A percentile compares a stretch with the other conserved stretches of the same genome.
Conservation (phyloP, 2,113 vertebrate genomes). For the Etheostoma spectabile region DNA sequence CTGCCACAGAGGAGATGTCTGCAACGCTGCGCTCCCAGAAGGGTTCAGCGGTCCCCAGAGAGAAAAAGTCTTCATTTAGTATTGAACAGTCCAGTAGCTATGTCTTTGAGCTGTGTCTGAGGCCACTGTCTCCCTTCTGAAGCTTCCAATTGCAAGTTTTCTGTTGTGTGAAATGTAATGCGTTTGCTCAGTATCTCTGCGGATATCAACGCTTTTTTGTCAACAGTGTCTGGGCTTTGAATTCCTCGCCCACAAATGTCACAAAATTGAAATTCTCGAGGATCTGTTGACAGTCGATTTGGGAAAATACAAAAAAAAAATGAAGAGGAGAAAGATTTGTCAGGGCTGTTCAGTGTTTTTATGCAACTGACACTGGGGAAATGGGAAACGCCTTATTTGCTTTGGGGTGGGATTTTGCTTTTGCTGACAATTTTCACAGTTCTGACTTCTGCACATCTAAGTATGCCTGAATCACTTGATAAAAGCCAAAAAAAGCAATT, state of each 20-base stretch:
- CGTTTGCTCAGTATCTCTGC: constrained; percentile 50
- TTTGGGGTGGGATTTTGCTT: constrained; percentile 60
- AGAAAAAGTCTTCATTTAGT: constrained; percentile 64
- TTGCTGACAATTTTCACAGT: constrained; percentile 69
- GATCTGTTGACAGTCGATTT: constrained; percentile 64
- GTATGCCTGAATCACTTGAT: constrained; percentile 58
- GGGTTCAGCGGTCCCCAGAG: constrained; percentile 75
- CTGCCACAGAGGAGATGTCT: constrained; percentile 72
- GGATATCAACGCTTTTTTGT: constrained; percentile 56
- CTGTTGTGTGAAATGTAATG: constrained; percentile 26
- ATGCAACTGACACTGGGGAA: constrained; percentile 59
- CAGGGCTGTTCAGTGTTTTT: constrained; percentile 52
- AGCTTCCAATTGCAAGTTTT: constrained; percentile 53
- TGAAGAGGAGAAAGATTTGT: constrained; percentile 50
- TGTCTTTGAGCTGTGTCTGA: constrained; percentile 72
- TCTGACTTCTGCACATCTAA: constrained; percentile 51
- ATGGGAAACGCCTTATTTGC: constrained; percentile 60
- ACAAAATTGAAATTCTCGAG: constrained; percentile 66
- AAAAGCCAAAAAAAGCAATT: constrained; percentile 58
- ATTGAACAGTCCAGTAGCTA: constrained; percentile 79
- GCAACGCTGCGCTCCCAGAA: constrained; percentile 63
- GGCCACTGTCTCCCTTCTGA: constrained; percentile 49
- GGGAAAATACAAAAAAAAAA: constrained; percentile 10
- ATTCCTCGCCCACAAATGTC: constrained; percentile 52
- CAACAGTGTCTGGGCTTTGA: constrained; percentile 50